Evolutionary conservation across 2,888 invertebrate species (phyloP), one percentile per base, ranked within the genome.

Genomic region (Tethea ocularis): DNA sequence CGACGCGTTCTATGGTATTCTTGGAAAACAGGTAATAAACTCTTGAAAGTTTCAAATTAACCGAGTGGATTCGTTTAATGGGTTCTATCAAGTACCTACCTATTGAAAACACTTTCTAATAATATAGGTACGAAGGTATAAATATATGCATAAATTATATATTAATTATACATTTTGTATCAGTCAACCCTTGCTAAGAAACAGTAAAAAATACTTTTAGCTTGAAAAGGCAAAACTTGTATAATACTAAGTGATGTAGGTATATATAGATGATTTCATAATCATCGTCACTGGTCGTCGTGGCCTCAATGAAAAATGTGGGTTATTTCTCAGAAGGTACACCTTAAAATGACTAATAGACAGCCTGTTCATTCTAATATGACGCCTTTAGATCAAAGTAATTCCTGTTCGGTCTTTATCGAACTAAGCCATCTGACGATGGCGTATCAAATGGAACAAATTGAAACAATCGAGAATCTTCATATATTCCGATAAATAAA

Each of bases 371-470:
- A 29, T 24, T 17, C 5, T 2, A 52, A 13, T 24, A 26, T 26
- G 7, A 26, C n/a, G 26, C 33, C 33, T 33, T 13, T 33, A 33
- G 33, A 33, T 33, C 33, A 13, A 2, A 2, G 2, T 57, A 74
- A 70, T 79, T 77, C 78, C 82, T 74, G 75, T 59, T 58, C 29
- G 10, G 52, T 22, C 13, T 41, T 20, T 46, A 57, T 46, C 24
- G 17, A 23, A 29, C 36, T 33, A 17, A 56, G 17, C 8, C 26
- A 17, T 53, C n/a, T n/a, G 17, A 20, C 5, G 46, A 46, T 20
- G 46, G 5, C 54, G 5, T 0, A 22, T 20, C 20, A 33, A 24
- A 33, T 11, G 7, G 11, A 54, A 54, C 26, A 33, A 33, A 24
- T 22, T 11, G 7, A 20, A 54, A 54, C 26, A 33, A 33, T 46